Conservation (phyloP, 1,140 invertebrate species). For the Drosophila ficusphila region DNA sequence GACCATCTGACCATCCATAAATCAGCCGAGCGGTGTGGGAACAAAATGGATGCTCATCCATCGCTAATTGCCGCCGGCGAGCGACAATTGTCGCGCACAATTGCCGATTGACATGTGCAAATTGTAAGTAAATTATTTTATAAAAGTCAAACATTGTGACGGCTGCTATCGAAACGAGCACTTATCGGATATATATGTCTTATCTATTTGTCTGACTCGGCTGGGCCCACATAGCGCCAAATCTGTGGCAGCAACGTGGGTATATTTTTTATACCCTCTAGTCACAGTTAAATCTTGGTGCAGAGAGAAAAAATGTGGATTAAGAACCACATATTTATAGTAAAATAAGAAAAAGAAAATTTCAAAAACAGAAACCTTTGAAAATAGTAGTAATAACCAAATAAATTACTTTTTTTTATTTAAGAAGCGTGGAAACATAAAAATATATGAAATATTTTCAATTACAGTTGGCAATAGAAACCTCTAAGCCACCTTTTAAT, state of each 20-base stretch:
- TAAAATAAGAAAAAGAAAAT: no score
- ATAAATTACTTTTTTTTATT: no score
- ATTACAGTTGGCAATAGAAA: no score
- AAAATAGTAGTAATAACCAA: no score
- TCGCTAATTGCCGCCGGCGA: slow-evolving; percentile 28
- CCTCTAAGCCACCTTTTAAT: no score
- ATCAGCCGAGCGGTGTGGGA: slow-evolving; percentile 29
- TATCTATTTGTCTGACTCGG: slow-evolving; percentile 60
- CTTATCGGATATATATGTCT: slow-evolving; percentile 62
- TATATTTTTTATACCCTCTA: slow-evolving; percentile 4
- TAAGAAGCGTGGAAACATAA: no score
- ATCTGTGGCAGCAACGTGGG: slow-evolving; percentile 34
- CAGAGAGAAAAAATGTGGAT: background rate
- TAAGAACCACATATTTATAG: background rate
- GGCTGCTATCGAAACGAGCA: slow-evolving; percentile 56
- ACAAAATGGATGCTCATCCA: slow-evolving; percentile 5
- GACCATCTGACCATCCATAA: slow-evolving; percentile 42
- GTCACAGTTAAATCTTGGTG: background rate
- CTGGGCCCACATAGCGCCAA: slow-evolving; percentile 32
- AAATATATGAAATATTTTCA: no score
- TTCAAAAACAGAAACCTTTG: no score
- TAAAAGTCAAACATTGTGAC: slow-evolving; percentile 61
- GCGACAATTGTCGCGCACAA: slow-evolving; percentile 34
- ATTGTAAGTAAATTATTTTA: slow-evolving; percentile 78
- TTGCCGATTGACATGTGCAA: slow-evolving; percentile 74